phyloP scores from a whole-genome alignment of 2,888 invertebrate genomes.

The Trisateles emortualis region DNA sequence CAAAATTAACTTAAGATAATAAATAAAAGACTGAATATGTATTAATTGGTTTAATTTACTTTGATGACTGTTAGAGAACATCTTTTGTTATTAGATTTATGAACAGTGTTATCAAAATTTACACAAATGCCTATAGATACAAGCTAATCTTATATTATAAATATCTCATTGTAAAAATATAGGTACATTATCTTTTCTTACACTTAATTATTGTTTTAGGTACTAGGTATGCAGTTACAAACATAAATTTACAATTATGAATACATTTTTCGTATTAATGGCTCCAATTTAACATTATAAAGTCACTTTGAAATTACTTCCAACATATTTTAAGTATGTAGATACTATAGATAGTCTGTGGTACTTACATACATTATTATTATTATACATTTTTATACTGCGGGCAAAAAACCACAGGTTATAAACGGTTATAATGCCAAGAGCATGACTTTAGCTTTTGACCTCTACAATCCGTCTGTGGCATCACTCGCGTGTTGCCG shows the following conservation, averaged over 20 bases:
- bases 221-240: conserved; percentile 60
- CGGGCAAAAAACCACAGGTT: no score
- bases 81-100: conserved; percentile 66
- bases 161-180: conserved; percentile 83
- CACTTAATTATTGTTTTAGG: conserved; percentile 54
- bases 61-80: conserved; percentile 74
- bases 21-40: conserved; percentile 79
- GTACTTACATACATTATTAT: no score
- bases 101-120: conserved; percentile 77
- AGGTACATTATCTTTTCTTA: conserved; percentile 72
- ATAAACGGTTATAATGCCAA: no score
- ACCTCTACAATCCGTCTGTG: no score
- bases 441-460: no score
- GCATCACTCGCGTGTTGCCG: no score
- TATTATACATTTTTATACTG: no score
- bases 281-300: conserved; percentile 49
- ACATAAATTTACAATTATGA: conserved; percentile 52
- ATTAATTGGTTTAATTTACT: conserved; percentile 79
- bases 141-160: conserved; percentile 68
- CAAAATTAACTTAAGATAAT: conserved; percentile 23
- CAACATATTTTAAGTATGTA: conserved; percentile 6
- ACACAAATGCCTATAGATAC: conserved; percentile 75
- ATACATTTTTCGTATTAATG: conserved; percentile 52
- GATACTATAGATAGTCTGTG: no score
- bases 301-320: conserved; percentile 28